phyloP scores from a whole-genome alignment of 2,888 invertebrate genomes.

The Acrocyrtus sp. region DNA sequence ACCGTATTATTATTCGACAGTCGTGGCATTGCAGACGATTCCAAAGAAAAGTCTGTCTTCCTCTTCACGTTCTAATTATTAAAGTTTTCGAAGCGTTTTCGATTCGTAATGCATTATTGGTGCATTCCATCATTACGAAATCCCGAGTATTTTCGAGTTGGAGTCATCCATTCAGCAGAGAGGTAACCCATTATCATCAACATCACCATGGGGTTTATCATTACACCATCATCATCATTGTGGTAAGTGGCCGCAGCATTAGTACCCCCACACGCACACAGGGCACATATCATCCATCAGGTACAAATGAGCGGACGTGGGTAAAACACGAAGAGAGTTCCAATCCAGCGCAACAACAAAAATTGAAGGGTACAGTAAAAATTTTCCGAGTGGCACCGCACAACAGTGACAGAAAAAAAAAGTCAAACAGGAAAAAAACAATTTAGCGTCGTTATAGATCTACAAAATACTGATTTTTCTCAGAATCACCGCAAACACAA shows the following conservation, averaged over 20 bases:
- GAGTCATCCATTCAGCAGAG: slow-evolving; percentile 32
- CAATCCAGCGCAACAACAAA: neutral
- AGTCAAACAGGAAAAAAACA: slow-evolving; percentile 46
- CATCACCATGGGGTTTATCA: slow-evolving; percentile 28
- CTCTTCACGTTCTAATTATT: slow-evolving; percentile 33
- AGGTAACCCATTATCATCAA: slow-evolving; percentile 37
- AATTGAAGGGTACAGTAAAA: neutral
- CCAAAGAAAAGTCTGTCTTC: slow-evolving; percentile 24
- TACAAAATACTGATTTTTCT: slow-evolving; percentile 31
- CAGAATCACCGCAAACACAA: slow-evolving; percentile 37
- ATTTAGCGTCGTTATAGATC: slow-evolving; percentile 35
- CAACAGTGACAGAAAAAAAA: slow-evolving; percentile 22
- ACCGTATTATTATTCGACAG: slow-evolving; percentile 68
- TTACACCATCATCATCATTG: slow-evolving; percentile 30
- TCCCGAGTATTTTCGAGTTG: slow-evolving; percentile 28
- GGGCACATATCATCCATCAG: slow-evolving; percentile 10
- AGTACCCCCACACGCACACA: no score
- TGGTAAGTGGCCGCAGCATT: no score
- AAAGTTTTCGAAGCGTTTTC: neutral
- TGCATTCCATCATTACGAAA: no score
- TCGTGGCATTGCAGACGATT: slow-evolving; percentile 59
- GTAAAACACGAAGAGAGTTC: neutral
- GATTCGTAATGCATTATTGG: neutral
- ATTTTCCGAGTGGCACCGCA: slow-evolving; percentile 33
- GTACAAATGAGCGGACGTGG: slow-evolving; percentile 16